Evolutionary conservation across 2,113 vertebrate genomes (phyloP).

Genomic region (Alces alces): DNA sequence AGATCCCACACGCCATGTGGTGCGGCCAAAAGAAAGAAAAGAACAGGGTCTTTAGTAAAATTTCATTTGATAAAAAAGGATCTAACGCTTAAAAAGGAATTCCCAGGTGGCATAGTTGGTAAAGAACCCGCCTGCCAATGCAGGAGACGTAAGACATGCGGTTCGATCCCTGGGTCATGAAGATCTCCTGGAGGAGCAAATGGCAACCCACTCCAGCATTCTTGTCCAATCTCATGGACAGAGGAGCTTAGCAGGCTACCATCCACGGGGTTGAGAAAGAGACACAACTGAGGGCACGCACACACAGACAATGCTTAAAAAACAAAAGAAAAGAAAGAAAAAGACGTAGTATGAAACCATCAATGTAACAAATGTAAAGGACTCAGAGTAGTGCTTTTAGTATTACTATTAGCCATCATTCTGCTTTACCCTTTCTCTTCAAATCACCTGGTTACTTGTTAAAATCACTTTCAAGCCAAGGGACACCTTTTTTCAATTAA

Average conservation of each 20-base stretch:
- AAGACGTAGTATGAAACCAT: neutral
- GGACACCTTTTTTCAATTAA: neutral
- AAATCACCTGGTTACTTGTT: neutral
- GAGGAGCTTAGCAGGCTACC: neutral
- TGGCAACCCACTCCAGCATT: neutral
- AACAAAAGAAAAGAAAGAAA: neutral
- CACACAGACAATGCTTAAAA: neutral
- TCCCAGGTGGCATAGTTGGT: neutral
- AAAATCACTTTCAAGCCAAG: neutral
- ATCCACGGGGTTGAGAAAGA: no score
- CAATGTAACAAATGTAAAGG: fast-evolving
- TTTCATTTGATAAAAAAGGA: neutral
- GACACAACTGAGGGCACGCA: neutral
- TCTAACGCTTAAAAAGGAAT: neutral
- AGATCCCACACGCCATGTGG: neutral
- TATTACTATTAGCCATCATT: neutral
- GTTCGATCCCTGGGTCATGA: neutral
- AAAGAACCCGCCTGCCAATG: neutral
- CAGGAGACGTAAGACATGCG: neutral
- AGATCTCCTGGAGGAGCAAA: neutral
- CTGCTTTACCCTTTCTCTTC: neutral
- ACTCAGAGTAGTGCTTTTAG: fast-evolving
- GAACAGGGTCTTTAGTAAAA: neutral
- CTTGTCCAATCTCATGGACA: neutral
- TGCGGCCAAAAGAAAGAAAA: neutral